Percentiles rank a stretch among this genome's conserved stretches.
phyloP scores from a whole-genome alignment of 2,888 invertebrate genomes.

The Rhorus exstirpatorius region DNA sequence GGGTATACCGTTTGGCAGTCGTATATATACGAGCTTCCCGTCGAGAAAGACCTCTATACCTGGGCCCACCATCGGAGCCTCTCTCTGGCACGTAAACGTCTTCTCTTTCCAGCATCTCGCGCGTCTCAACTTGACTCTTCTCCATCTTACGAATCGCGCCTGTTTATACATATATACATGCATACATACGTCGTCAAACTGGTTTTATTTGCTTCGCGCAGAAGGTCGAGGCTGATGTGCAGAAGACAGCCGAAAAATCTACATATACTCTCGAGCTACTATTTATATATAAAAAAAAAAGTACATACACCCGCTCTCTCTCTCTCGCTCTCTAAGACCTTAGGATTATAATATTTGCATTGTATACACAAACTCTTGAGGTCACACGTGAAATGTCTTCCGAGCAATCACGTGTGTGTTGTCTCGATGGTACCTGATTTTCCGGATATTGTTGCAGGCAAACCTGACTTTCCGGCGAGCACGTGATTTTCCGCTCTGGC shows the following conservation, averaged over 20 bases:
- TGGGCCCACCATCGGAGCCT: constrained; percentile 56
- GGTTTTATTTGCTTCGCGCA: constrained; percentile 78
- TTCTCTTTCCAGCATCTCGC: constrained; percentile 31
- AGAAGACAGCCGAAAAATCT: constrained; percentile 66
- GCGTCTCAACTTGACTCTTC: constrained; percentile 41
- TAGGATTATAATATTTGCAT: constrained; percentile 51
- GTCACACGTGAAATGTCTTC: constrained; percentile 56
- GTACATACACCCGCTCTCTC: constrained; percentile 29
- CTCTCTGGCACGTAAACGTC: constrained; percentile 55
- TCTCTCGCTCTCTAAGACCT: constrained; percentile 27
- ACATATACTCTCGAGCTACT: constrained; percentile 53
- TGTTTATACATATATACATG: constrained; percentile 14
- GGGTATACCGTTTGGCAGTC: constrained; percentile 71
- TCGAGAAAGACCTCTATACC: constrained; percentile 38
- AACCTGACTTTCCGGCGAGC: constrained; percentile 32
- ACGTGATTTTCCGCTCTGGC: constrained; percentile 19
- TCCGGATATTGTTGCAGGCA: constrained; percentile 80
- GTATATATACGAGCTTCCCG: constrained; percentile 33
- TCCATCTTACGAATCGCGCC: constrained; percentile 42
- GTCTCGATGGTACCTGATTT: constrained; percentile 79
- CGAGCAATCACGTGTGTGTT: constrained; percentile 21
- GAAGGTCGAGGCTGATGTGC: constrained; percentile 70
- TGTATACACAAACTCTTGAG: constrained; percentile 33
- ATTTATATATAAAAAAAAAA: constrained; percentile 40
- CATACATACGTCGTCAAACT: constrained; percentile 78